These are phyloP conservation scores for Heliconius melpomene DNA, from an alignment of 1,140 invertebrate genomes.

Conservation along the genomic window DNA sequence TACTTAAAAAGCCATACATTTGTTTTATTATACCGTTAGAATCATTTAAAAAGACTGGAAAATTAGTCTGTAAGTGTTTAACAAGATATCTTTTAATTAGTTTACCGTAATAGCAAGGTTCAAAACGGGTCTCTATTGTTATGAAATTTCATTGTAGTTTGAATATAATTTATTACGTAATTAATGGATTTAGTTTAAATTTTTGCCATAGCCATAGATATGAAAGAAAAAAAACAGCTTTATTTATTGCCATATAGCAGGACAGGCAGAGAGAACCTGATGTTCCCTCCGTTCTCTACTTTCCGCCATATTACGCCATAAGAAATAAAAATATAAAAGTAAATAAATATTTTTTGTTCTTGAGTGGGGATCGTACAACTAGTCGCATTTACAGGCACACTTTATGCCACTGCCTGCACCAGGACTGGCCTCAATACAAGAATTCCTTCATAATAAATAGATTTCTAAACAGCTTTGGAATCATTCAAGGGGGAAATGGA, in stretches of 20 bases:
- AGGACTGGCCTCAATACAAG: neutral
- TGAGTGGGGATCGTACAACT: neutral
- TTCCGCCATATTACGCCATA: neutral
- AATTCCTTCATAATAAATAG: too few species aligned
- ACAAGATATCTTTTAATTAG: slow-evolving; percentile 6
- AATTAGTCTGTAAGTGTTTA: neutral
- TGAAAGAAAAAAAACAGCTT: neutral
- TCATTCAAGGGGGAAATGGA: too few species aligned
- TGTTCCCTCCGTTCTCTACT: neutral
- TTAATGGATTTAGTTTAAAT: neutral
- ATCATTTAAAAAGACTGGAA: neutral
- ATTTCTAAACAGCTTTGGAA: too few species aligned
- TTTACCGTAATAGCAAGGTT: neutral
- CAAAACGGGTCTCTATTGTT: neutral
- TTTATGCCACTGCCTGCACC: too few species aligned
- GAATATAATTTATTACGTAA: neutral
- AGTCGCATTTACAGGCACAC: neutral
- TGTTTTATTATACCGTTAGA: too few species aligned
- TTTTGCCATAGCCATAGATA: neutral
- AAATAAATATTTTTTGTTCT: neutral
- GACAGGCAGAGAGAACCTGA: too few species aligned
- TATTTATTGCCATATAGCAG: neutral
- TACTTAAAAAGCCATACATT: too few species aligned
- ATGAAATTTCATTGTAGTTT: slow-evolving; percentile 2
- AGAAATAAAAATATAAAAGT: too few species aligned